These are phyloP conservation scores for Misgurnus mizolepis DNA, from an alignment of 2,113 vertebrate species.

Conservation along the genomic window DNA sequence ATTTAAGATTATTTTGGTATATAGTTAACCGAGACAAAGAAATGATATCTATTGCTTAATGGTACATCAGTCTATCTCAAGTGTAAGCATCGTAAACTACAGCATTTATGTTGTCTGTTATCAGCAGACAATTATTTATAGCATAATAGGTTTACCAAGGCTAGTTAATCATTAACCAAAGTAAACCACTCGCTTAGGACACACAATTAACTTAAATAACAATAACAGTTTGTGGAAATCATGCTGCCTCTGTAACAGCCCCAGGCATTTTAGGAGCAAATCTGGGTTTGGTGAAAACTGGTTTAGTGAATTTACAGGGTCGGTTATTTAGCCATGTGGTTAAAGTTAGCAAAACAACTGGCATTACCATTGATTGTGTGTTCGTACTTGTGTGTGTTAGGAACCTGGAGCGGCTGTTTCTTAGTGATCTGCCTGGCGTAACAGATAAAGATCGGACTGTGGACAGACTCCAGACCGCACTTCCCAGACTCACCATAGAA, in stretches of 20 bases:
- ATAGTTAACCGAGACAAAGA: too few species aligned
- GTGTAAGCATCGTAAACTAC: background rate
- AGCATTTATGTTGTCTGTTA: background rate
- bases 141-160: background rate
- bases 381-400: conserved; percentile 68
- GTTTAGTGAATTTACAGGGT: too few species aligned
- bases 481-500: conserved; percentile 80
- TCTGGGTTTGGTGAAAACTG: too few species aligned
- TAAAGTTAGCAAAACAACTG: too few species aligned
- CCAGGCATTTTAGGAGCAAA: too few species aligned
- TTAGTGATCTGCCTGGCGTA: conserved; percentile 91
- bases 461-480: conserved; percentile 76
- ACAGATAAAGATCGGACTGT: conserved; percentile 77
- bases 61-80: background rate
- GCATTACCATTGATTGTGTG: background rate
- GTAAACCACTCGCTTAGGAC: background rate
- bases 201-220: too few species aligned
- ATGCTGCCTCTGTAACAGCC: too few species aligned
- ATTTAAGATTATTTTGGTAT: too few species aligned
- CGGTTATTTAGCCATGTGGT: too few species aligned
- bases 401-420: conserved; percentile 86
- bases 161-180: background rate
- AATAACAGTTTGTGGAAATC: too few species aligned
- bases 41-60: too few species aligned
- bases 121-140: background rate